Conservation (phyloP, 1,140 invertebrate genomes). For the Drosophila hydei region DNA sequence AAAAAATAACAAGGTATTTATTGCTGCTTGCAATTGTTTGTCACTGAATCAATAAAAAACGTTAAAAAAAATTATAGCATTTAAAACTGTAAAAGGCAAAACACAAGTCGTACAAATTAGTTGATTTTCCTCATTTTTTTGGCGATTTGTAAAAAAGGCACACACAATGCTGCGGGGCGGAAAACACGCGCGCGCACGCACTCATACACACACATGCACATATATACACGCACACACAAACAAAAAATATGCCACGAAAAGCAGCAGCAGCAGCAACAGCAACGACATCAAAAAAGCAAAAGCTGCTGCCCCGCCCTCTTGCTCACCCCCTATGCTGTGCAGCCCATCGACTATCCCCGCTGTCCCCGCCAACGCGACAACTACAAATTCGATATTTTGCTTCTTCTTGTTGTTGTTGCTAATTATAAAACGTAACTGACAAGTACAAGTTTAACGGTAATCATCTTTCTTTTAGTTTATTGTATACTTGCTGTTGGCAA, state of each 20-base stretch:
- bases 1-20: conserved; percentile 13
- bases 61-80: conserved; percentile 14
- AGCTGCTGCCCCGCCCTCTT: conserved; percentile 19
- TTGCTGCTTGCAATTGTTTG: conserved; percentile 14
- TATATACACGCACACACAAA: no score
- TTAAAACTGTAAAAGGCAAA: conserved; percentile 12
- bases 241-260: conserved; percentile 72
- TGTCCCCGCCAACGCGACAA: conserved; percentile 16
- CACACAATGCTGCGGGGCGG: conserved; percentile 14
- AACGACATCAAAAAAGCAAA: conserved; percentile 37
- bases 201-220: conserved; percentile 25
- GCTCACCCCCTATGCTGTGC: conserved; percentile 7
- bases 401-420: conserved; percentile 25
- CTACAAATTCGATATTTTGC: conserved; percentile 9
- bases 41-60: conserved; percentile 12
- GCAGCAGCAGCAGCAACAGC: conserved; percentile 37
- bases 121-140: not conserved
- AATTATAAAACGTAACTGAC: conserved; percentile 30
- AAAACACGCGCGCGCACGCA: conserved; percentile 28
- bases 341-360: conserved; percentile 13
- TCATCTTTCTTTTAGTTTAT: conserved; percentile 20
- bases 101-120: not conserved
- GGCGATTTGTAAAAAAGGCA: not conserved
- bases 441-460: conserved; percentile 33
- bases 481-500: conserved; percentile 18